Evolutionary conservation across 2,888 invertebrate genomes (phyloP), one percentile per base, ranked within the genome.

Genomic region (Chrysina gloriosa): DNA sequence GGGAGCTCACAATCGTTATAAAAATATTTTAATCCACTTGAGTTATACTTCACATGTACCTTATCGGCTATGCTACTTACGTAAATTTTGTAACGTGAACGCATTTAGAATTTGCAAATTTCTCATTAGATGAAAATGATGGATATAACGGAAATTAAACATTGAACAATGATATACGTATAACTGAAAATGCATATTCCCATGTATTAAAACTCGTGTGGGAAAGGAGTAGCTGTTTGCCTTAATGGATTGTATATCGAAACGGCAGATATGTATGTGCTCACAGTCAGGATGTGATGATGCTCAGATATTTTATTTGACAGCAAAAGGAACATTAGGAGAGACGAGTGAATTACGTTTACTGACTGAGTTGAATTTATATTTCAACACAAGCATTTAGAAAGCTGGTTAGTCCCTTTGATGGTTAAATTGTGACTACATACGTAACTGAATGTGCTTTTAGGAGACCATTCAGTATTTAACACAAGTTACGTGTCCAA

Each of bases 271-370:
- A 6, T 7, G 23, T 21, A n/a, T 23, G 11, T 52, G 52, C 25
- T 50, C 7, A 9, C 31, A 31, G 7, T n/a, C 29, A 52, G 50
- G 29, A 52, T 63, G 42, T 21, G 39, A 45, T 19, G 25, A n/a
- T 42, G 42, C 9, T 27, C n/a, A 45, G 9, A 9, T n/a, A 45
- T 16, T 61, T 5, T 61, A 42, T 27, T 61, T 23, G 11, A 61
- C 5, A n/a, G 14, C 11, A 23, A 6, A 39, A 16, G 36, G 7
- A 2, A n/a, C 6, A 36, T 36, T n/a, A 4, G 3, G 36, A 36
- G 4, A 14, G 14, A 36, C 36, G 36, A n/a, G 14, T 36, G 36
- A n/a, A 2, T n/a, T n/a, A n/a, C n/a, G n/a, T n/a, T n/a, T n/a
- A n/a, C n/a, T n/a, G n/a, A n/a, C n/a, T n/a, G n/a, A n/a, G n/a